Evolutionary conservation across 2,888 invertebrate species (phyloP).

Genomic region (Pterobdella sp.): DNA sequence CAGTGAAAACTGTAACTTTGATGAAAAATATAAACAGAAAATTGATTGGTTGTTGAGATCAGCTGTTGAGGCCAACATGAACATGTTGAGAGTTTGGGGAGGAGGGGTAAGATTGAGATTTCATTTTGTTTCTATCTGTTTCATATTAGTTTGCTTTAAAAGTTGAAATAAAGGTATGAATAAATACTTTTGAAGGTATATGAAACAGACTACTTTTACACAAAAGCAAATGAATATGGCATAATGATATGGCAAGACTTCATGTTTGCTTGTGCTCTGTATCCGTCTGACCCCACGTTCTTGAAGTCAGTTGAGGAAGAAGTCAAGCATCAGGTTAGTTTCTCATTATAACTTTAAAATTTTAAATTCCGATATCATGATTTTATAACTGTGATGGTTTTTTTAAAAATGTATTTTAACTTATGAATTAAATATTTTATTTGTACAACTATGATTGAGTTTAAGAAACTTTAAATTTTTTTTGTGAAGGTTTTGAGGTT

Average conservation of each 20-base stretch:
- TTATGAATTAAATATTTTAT: not conserved
- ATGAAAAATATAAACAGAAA: constrained; percentile 45
- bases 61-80: constrained; percentile 72
- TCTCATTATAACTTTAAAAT: too few species aligned
- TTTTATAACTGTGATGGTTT: not conserved
- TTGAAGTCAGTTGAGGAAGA: constrained; percentile 67
- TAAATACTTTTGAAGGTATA: constrained; percentile 54
- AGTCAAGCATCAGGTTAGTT: constrained; percentile 66
- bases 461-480: not conserved
- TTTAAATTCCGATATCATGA: not conserved
- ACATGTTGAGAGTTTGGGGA: constrained; percentile 93
- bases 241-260: constrained; percentile 95
- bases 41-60: constrained; percentile 63
- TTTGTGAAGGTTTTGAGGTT: constrained; percentile 58
- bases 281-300: constrained; percentile 69
- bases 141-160: not conserved
- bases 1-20: not conserved
- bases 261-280: constrained; percentile 92
- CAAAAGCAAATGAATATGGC: constrained; percentile 74
- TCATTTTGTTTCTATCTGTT: not conserved
- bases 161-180: not conserved
- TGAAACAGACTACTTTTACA: constrained; percentile 80
- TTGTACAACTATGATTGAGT: not conserved
- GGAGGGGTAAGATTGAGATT: constrained; percentile 59
- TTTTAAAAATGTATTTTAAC: not conserved